phyloP scores from a whole-genome alignment of 2,797 vertebrate species.

The Ptychobarbus kaznakovi region DNA sequence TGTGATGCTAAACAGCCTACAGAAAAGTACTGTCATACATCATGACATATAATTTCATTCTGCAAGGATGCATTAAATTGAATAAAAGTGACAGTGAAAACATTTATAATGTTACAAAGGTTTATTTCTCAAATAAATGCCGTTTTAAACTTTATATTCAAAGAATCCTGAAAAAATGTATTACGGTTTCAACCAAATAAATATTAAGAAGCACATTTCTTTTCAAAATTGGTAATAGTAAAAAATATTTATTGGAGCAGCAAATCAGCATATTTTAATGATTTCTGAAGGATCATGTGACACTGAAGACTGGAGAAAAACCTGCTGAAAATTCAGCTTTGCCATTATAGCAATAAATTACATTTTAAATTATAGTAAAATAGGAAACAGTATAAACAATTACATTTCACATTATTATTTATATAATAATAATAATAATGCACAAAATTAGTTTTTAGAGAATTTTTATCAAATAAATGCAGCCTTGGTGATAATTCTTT shows the following conservation, averaged over 20 bases:
- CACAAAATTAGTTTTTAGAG: background rate
- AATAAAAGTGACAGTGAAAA: background rate
- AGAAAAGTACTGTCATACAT: background rate
- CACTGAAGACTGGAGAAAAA: background rate
- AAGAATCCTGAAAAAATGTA: background rate
- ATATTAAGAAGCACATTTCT: background rate
- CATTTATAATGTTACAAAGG: background rate
- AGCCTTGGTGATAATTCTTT: background rate
- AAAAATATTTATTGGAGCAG: background rate
- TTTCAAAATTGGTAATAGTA: background rate
- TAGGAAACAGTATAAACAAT: background rate
- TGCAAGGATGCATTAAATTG: background rate
- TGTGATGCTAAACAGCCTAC: background rate
- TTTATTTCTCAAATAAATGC: background rate
- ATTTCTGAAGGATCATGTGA: background rate
- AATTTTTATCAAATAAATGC: background rate
- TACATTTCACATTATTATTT: background rate
- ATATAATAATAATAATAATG: background rate
- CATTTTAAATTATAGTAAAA: background rate
- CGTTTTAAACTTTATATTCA: background rate
- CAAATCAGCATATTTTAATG: background rate
- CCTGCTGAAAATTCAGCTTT: background rate
- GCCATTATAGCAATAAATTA: background rate
- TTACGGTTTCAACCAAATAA: background rate
- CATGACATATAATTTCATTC: background rate